Evolutionary conservation across 2,797 vertebrate genomes (phyloP).

Genomic region (Mycteria americana): DNA sequence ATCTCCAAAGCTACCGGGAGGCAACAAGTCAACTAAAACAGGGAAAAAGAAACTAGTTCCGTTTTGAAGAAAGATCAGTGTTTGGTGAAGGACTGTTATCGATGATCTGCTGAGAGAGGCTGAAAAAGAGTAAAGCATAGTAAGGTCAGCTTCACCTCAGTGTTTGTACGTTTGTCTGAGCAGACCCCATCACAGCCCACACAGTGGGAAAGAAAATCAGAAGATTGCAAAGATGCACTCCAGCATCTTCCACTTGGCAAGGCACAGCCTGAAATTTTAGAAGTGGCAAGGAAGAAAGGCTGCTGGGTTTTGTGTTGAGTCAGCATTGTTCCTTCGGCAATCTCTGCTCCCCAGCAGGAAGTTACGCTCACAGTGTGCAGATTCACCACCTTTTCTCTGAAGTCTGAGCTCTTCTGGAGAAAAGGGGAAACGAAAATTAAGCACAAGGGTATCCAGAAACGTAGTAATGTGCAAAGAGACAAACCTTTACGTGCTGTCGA

Average conservation of each 20-base stretch:
- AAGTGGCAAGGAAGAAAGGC: neutral
- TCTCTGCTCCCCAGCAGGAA: constrained; percentile 35
- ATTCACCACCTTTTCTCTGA: constrained; percentile 35
- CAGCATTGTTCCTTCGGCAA: constrained; percentile 48
- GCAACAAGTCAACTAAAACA: neutral
- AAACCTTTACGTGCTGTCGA: neutral
- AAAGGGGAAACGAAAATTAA: constrained; percentile 44
- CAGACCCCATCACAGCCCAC: neutral
- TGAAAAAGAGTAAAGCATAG: neutral
- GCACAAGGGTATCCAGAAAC: neutral
- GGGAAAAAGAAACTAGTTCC: neutral
- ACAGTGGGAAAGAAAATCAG: neutral
- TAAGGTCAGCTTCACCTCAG: neutral
- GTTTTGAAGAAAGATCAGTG: neutral
- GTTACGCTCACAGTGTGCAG: neutral
- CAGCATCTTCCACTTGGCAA: neutral
- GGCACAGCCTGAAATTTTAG: neutral
- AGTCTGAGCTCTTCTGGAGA: neutral
- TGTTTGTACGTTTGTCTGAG: neutral
- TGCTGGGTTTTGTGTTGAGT: neutral
- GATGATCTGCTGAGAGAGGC: neutral
- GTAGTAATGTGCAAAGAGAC: neutral
- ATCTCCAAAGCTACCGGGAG: neutral
- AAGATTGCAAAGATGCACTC: neutral
- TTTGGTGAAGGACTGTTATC: neutral